Evolutionary conservation across 2,888 invertebrate species (phyloP).

Genomic region (Ditylenchus weischeri): DNA sequence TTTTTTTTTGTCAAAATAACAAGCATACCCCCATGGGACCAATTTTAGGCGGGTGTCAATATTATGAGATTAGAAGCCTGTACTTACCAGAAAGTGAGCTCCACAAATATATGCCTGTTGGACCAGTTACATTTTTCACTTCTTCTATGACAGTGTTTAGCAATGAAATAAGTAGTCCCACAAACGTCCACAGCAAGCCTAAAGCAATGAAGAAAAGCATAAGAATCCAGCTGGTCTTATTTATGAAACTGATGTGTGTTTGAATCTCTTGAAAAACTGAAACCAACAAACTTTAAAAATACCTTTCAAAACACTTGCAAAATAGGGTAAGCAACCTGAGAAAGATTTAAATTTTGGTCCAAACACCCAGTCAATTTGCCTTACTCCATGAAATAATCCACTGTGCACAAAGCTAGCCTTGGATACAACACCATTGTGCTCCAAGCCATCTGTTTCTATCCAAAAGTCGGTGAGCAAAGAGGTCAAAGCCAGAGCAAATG

Average conservation of each 20-base stretch:
- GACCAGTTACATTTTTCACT: constrained; percentile 29
- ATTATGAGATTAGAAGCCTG: neutral
- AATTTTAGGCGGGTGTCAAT: no score
- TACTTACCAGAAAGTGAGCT: constrained; percentile 38
- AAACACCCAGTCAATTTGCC: constrained; percentile 36
- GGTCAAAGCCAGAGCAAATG: constrained; percentile 32
- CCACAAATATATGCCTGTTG: constrained; percentile 46
- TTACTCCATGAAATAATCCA: constrained; percentile 34
- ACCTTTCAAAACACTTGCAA: neutral
- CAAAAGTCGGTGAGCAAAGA: constrained; percentile 39
- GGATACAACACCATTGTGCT: constrained; percentile 31
- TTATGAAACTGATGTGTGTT: constrained; percentile 39
- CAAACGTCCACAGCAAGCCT: constrained; percentile 43
- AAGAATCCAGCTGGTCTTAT: constrained; percentile 41
- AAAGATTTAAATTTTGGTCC: constrained; percentile 33
- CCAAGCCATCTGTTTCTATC: constrained; percentile 26
- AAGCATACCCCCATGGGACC: no score
- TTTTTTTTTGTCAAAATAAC: no score
- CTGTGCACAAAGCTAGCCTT: constrained; percentile 28
- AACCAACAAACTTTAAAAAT: neutral
- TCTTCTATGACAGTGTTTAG: constrained; percentile 34
- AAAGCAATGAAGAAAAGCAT: constrained; percentile 42
- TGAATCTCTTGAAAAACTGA: constrained; percentile 43
- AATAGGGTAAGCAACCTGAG: constrained; percentile 24
- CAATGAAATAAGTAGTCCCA: constrained; percentile 41